Conservation (phyloP, 1,140 invertebrate genomes). For the Yoshiicerus persimilis region DNA sequence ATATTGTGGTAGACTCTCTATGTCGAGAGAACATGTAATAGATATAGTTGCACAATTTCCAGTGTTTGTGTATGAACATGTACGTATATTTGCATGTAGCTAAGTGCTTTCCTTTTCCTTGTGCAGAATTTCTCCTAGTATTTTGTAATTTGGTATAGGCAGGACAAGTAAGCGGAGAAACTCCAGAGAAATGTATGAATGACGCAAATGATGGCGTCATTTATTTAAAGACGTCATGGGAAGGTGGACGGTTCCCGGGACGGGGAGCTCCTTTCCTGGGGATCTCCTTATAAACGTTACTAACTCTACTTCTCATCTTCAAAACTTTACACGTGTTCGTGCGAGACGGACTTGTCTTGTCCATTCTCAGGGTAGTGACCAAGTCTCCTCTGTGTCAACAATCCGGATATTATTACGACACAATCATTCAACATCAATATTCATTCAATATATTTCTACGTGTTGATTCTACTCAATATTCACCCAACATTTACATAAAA, state of each 20-base stretch:
- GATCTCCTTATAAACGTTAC: conserved; percentile 32
- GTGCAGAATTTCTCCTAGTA: not conserved
- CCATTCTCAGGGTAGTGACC: not conserved
- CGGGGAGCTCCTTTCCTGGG: conserved; percentile 16
- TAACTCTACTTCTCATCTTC: conserved; percentile 28
- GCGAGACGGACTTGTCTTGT: conserved; percentile 8
- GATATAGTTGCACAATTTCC: not conserved
- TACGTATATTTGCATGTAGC: not conserved
- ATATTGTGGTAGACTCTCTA: not conserved
- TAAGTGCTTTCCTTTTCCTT: not conserved
- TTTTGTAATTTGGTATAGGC: not conserved
- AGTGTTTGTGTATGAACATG: not conserved
- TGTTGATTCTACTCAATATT: not conserved
- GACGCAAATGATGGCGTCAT: conserved; percentile 46
- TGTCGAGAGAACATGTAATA: not conserved
- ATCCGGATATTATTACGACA: not conserved
- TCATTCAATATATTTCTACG: not conserved
- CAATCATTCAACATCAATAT: not conserved
- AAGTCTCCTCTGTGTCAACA: not conserved
- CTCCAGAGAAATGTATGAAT: conserved; percentile 35
- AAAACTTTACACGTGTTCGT: conserved; percentile 45
- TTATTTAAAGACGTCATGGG: conserved; percentile 40
- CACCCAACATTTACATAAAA: not conserved
- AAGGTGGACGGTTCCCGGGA: conserved; percentile 35
- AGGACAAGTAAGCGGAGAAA: not conserved